Percentiles rank a stretch among this genome's conserved stretches.
Conservation (phyloP, 2,113 vertebrate species). For the Alaudala cheleensis region DNA sequence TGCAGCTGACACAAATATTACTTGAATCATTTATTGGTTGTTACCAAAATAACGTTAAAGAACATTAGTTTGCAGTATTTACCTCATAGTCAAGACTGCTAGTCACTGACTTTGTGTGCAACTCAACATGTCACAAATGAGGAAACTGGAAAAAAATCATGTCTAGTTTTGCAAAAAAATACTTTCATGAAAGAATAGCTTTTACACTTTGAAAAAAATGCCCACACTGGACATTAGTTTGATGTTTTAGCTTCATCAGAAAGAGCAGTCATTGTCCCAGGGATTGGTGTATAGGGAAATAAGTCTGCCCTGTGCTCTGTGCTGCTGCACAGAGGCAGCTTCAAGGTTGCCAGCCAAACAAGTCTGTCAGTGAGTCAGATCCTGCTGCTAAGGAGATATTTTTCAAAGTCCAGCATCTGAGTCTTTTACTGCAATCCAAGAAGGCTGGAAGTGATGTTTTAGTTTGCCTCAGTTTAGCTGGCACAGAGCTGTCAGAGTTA, state of each 20-base stretch:
- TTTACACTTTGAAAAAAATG: not conserved
- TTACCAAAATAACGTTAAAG: not conserved
- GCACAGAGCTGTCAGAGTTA: constrained; percentile 7
- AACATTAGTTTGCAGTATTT: not conserved
- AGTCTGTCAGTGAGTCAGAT: constrained; percentile 39
- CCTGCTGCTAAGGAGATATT: constrained; percentile 47
- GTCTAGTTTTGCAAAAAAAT: not conserved
- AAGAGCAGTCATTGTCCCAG: not conserved
- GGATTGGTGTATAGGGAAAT: not conserved
- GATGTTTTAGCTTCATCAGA: not conserved
- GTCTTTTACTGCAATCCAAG: constrained; percentile 22
- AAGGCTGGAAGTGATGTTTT: not conserved
- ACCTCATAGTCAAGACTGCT: not conserved
- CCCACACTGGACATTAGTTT: not conserved
- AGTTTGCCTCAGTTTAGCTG: not conserved
- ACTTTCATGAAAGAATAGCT: not conserved
- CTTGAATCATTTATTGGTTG: not conserved
- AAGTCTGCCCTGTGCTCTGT: not conserved
- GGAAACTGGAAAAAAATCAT: not conserved
- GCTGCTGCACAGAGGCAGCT: constrained; percentile 11
- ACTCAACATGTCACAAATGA: not conserved
- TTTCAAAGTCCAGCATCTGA: constrained; percentile 47
- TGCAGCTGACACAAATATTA: not conserved
- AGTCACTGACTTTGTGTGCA: not conserved
- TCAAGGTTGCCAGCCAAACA: constrained; percentile 46